phyloP scores from a whole-genome alignment of 2,797 vertebrate genomes.

The Etheostoma perlongum region DNA sequence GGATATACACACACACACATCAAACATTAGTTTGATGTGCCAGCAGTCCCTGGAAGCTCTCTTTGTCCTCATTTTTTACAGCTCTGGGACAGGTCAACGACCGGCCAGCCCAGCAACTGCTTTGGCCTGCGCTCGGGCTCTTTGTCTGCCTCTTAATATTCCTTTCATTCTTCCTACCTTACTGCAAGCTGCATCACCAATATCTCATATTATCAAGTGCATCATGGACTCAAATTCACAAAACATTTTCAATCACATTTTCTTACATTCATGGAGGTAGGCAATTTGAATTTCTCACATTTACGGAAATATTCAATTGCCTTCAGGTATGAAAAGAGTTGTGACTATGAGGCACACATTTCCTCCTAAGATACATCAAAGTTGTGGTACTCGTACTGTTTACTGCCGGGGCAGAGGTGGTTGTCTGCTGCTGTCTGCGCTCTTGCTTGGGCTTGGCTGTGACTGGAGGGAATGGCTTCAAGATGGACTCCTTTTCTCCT shows the following conservation, averaged over 20 bases:
- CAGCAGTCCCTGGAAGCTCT: slow-evolving; percentile 65
- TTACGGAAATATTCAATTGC: neutral
- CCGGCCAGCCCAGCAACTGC: slow-evolving; percentile 62
- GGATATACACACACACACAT: slow-evolving; percentile 4
- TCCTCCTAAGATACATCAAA: slow-evolving; percentile 9
- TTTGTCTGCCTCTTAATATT: slow-evolving; percentile 18
- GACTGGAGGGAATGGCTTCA: slow-evolving; percentile 74
- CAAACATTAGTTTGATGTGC: slow-evolving; percentile 44
- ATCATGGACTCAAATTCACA: neutral
- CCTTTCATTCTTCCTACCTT: neutral
- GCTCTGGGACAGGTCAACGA: slow-evolving; percentile 47
- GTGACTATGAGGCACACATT: neutral
- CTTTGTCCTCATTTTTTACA: slow-evolving; percentile 61
- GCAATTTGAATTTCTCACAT: neutral
- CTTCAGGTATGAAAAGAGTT: neutral
- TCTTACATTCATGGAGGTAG: neutral
- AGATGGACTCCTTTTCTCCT: slow-evolving; percentile 78
- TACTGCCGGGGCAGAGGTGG: slow-evolving; percentile 65
- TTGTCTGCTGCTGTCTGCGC: slow-evolving; percentile 68
- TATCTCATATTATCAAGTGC: slow-evolving; percentile 5
- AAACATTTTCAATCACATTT: neutral
- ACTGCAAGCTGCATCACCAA: slow-evolving; percentile 15
- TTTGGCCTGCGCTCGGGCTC: slow-evolving; percentile 23
- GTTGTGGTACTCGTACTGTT: slow-evolving; percentile 71
- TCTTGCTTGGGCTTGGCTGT: slow-evolving; percentile 82